Evolutionary conservation across 2,113 vertebrate species (phyloP), one percentile per base, ranked within the genome.

Genomic region (Centropus unirufus): DNA sequence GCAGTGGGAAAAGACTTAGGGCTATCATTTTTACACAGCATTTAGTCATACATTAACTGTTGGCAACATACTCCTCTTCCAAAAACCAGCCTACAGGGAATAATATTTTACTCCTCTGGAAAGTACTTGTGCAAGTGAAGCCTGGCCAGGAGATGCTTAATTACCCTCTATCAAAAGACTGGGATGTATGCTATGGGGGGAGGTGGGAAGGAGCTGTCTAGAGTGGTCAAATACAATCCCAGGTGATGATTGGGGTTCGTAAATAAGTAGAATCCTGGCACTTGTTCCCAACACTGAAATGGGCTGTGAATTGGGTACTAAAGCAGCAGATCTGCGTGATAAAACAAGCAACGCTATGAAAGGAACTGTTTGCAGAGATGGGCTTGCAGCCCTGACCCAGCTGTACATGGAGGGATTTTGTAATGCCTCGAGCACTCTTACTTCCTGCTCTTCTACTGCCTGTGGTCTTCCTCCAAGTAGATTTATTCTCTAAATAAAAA

Each of bases 401-500:
- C 49, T 68, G 40, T 21, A 54, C 8, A 1, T 0, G 0, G 30
- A 44, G 16, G 30, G 40, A 3, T 73, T 36, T 62, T 66, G 42
- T 58, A 72, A 21, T 66, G 36, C 42, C 72, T 86, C n/a, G 27
- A 11, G 9, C 6, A 2, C 13, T 39, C 62, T 15, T 46, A 51
- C 39, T 34, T 79, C 52, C 76, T 42, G 26, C 26, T 70, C 20
- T 67, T 22, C 29, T 51, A 55, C 36, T 85, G 6, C 47, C 17
- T 62, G 63, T 26, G 36, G 36, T 62, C 21, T 4, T 70, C 57
- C 55, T 81, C 79, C 57, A 55, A 77, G 27, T 11, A 58, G 16
- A 80, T 81, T 90, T 77, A 36, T 36, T 42, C 70, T 46, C 76
- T 51, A 54, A 74, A 59, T 81, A 66, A 81, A 86, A 66, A 47